These are phyloP conservation scores for Dysmachus trigonus DNA, from an alignment of 2,888 invertebrate species.

Conservation along the genomic window DNA sequence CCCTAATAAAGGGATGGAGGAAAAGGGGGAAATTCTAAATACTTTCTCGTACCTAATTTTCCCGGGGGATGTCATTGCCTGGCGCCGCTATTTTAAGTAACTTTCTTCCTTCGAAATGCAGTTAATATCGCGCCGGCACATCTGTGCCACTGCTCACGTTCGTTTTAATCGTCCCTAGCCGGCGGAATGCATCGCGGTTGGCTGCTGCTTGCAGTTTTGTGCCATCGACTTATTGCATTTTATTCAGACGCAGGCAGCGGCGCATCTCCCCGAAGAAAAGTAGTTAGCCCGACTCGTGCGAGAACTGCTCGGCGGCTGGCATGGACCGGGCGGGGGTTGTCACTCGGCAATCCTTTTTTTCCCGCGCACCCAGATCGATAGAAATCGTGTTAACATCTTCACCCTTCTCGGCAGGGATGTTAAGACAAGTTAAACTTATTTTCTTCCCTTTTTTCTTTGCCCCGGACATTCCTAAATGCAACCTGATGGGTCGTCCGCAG, in stretches of 20 bases:
- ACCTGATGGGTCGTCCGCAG: neutral
- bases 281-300: neutral
- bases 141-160: conserved; percentile 11
- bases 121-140: conserved; percentile 8
- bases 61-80: conserved; percentile 3
- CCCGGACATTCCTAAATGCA: conserved; percentile 2
- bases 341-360: neutral
- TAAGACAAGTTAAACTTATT: conserved; percentile 1
- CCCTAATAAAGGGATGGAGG: neutral
- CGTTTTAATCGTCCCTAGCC: neutral
- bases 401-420: conserved; percentile 4
- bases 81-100: conserved; percentile 16
- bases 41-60: conserved; percentile 3
- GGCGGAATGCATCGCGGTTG: neutral
- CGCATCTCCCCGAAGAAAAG: neutral
- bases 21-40: neutral
- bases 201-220: neutral
- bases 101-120: conserved; percentile 1
- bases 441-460: neutral
- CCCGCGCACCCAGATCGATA: conserved; percentile 2
- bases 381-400: conserved; percentile 25
- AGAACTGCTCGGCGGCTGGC: neutral
- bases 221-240: neutral
- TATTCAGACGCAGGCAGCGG: neutral
- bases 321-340: neutral